These are phyloP conservation scores for Corynorhinus townsendii DNA, from an alignment of 2,113 vertebrate species.

Conservation along the genomic window DNA sequence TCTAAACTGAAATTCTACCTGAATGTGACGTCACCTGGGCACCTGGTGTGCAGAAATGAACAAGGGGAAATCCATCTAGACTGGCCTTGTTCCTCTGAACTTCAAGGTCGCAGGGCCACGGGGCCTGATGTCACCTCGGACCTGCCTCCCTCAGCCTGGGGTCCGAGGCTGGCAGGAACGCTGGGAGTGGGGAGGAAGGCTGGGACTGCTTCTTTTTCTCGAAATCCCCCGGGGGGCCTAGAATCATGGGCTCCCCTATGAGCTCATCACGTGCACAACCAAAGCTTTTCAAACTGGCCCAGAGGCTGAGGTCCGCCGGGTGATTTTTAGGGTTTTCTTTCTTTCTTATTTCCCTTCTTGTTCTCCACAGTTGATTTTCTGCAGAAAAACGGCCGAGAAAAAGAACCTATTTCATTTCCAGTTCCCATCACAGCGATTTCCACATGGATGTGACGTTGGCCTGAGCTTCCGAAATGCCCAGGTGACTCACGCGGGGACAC, in stretches of 20 bases:
- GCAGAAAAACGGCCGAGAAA: slow-evolving; percentile 63
- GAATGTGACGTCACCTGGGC: neutral
- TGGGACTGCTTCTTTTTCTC: neutral
- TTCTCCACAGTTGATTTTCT: slow-evolving; percentile 63
- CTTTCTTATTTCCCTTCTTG: slow-evolving; percentile 58
- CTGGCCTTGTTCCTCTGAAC: neutral
- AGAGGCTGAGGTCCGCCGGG: neutral
- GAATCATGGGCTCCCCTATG: neutral
- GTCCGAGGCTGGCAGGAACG: neutral
- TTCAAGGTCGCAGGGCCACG: neutral
- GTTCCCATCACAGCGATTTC: slow-evolving; percentile 75
- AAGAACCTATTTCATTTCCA: slow-evolving; percentile 69
- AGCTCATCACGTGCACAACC: neutral
- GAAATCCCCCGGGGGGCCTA: neutral
- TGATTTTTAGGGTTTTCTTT: slow-evolving; percentile 68
- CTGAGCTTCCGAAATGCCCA: slow-evolving; percentile 68
- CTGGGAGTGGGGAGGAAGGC: neutral
- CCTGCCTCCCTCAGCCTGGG: neutral
- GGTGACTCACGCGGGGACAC: slow-evolving; percentile 73
- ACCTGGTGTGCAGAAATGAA: neutral
- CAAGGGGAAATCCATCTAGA: neutral
- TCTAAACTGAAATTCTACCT: neutral
- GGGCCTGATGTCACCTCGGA: neutral
- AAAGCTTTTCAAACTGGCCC: neutral
- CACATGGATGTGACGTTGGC: slow-evolving; percentile 73